phyloP scores from a whole-genome alignment of 1,140 invertebrate genomes.

The Euglossa dilemma region DNA sequence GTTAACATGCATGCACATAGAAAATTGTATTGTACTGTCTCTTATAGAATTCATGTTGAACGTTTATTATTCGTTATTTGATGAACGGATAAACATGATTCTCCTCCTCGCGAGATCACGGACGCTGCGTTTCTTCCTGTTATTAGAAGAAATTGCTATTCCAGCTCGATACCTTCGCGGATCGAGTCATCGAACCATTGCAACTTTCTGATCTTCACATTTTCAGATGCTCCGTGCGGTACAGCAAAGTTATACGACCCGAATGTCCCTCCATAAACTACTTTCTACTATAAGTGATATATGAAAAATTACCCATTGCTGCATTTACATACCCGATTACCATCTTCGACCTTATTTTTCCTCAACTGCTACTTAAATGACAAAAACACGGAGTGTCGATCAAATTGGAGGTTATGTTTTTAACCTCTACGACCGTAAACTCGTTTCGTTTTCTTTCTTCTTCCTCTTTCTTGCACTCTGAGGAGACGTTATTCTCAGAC shows the following conservation, averaged over 20 bases:
- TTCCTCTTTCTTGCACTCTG: neutral
- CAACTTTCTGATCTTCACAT: slow-evolving; percentile 32
- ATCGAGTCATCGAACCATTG: slow-evolving; percentile 1
- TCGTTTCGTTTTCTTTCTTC: neutral
- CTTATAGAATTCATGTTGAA: too few relatives aligned
- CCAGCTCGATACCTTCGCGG: slow-evolving; percentile 19
- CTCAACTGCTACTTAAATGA: neutral
- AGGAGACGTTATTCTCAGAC: neutral
- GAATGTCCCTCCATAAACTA: neutral
- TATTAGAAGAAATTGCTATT: slow-evolving; percentile 56
- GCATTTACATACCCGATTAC: too few relatives aligned
- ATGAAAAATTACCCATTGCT: neutral
- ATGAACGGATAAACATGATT: slow-evolving; percentile 7
- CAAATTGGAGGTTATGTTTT: neutral
- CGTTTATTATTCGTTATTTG: neutral
- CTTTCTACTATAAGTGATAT: neutral
- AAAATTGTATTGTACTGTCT: too few relatives aligned
- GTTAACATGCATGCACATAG: too few relatives aligned
- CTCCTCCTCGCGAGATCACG: slow-evolving; percentile 1
- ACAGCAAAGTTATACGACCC: neutral
- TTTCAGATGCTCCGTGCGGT: neutral
- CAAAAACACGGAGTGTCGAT: neutral
- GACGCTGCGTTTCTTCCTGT: slow-evolving; percentile 33
- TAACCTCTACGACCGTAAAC: neutral
- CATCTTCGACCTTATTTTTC: too few relatives aligned